Conservation (phyloP, 1,140 invertebrate genomes). For the Batillaria attramentaria region DNA sequence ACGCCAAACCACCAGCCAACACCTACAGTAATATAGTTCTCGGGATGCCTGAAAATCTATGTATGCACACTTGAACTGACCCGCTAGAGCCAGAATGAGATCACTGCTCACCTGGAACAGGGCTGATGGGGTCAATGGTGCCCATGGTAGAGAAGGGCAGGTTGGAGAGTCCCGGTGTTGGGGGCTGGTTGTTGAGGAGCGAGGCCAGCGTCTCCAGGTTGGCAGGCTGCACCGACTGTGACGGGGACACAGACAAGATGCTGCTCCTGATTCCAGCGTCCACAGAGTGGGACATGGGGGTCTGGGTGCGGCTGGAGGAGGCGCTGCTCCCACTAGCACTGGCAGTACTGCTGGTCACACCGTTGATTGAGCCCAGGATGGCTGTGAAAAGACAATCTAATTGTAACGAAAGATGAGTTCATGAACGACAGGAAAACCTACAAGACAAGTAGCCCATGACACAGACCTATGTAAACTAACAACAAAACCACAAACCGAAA, state of each 20-base stretch:
- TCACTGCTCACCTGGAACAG: conserved; percentile 26
- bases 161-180: conserved; percentile 6
- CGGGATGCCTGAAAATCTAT: too few species aligned
- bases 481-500: too few species aligned
- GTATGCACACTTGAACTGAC: too few species aligned
- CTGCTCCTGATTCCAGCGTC: neutral
- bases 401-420: too few species aligned
- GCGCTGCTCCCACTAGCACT: neutral
- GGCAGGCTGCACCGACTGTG: conserved; percentile 22
- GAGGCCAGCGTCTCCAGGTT: conserved; percentile 29
- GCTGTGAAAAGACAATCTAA: conserved; percentile 1
- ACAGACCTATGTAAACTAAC: too few species aligned
- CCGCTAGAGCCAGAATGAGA: too few species aligned
- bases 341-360: neutral
- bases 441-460: too few species aligned
- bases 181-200: neutral
- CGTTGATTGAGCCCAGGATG: conserved; percentile 17
- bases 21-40: too few species aligned
- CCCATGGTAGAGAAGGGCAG: conserved; percentile 12
- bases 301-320: conserved; percentile 24
- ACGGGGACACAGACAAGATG: conserved; percentile 17
- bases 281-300: neutral
- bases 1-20: neutral
- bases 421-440: neutral
- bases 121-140: neutral